A percentile compares a stretch with the other conserved stretches of the same genome.
Evolutionary conservation across 2,888 invertebrate species (phyloP).

Genomic region (Meteorus cinctellus): DNA sequence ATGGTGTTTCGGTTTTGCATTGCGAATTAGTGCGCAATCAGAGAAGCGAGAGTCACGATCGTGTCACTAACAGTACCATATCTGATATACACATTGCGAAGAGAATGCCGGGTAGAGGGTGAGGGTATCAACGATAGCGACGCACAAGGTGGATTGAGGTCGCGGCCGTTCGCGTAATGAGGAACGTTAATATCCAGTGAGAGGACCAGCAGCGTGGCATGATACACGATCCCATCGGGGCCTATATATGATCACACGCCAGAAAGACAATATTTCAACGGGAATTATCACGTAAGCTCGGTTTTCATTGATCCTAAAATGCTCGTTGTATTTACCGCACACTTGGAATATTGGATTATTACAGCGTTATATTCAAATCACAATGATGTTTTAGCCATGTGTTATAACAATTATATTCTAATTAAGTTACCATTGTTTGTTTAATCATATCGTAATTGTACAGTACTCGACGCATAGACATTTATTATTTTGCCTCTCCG

Average conservation of each 20-base stretch:
- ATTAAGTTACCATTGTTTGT: background rate
- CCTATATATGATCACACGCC: constrained; percentile 29
- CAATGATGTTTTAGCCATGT: background rate
- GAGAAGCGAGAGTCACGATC: background rate
- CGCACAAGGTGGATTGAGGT: constrained; percentile 18
- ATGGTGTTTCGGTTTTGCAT: constrained; percentile 15
- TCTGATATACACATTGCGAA: background rate
- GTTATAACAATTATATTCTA: background rate
- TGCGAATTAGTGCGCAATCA: constrained; percentile 25
- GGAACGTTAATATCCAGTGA: constrained; percentile 34
- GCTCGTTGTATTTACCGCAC: constrained; percentile 8
- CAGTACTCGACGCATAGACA: too few species aligned
- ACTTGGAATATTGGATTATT: constrained; percentile 16
- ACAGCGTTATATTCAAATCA: background rate
- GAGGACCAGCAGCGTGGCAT: constrained; percentile 23
- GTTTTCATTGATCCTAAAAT: constrained; percentile 36
- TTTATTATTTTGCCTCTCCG: too few species aligned
- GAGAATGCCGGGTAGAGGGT: background rate
- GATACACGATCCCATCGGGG: constrained; percentile 37
- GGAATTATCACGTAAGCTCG: constrained; percentile 39
- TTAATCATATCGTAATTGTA: background rate
- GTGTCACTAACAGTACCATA: background rate
- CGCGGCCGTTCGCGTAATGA: constrained; percentile 34
- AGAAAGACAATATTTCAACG: constrained; percentile 46
- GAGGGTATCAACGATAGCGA: constrained; percentile 9